A percentile compares a stretch with the other conserved stretches of the same genome.
phyloP scores from a whole-genome alignment of 2,113 vertebrate species.

The Psilopsiagon aurifrons region DNA sequence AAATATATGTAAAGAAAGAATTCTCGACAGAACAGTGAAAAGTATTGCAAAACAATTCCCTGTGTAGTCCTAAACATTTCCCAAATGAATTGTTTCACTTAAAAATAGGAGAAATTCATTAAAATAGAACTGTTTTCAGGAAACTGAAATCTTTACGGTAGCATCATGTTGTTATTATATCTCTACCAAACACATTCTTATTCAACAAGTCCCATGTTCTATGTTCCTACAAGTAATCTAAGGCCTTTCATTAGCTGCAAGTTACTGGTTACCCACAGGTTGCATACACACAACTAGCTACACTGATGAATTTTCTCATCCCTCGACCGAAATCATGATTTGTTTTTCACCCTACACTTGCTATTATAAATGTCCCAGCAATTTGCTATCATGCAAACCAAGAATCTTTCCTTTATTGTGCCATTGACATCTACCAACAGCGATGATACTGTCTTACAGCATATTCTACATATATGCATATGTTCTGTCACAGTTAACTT shows the following conservation, averaged over 20 bases:
- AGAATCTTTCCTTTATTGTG: neutral
- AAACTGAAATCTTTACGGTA: neutral
- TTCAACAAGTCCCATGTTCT: neutral
- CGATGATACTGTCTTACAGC: neutral
- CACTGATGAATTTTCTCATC: neutral
- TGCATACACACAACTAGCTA: neutral
- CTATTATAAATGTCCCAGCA: neutral
- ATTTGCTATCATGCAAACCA: neutral
- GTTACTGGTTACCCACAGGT: neutral
- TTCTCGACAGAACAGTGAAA: neutral
- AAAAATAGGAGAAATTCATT: neutral
- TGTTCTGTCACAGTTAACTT: neutral
- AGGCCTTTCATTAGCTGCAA: neutral
- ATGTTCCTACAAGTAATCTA: neutral
- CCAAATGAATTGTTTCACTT: neutral
- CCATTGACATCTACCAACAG: neutral
- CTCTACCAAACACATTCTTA: neutral
- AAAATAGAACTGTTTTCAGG: neutral
- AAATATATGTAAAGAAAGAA: neutral
- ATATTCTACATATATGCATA: neutral
- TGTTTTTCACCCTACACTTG: neutral
- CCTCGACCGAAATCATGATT: neutral
- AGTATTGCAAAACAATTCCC: neutral
- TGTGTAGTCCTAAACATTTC: neutral
- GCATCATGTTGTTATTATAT: neutral